These are phyloP conservation scores for Neuroterus valhalla DNA, from an alignment of 1,140 invertebrate species.

Conservation along the genomic window DNA sequence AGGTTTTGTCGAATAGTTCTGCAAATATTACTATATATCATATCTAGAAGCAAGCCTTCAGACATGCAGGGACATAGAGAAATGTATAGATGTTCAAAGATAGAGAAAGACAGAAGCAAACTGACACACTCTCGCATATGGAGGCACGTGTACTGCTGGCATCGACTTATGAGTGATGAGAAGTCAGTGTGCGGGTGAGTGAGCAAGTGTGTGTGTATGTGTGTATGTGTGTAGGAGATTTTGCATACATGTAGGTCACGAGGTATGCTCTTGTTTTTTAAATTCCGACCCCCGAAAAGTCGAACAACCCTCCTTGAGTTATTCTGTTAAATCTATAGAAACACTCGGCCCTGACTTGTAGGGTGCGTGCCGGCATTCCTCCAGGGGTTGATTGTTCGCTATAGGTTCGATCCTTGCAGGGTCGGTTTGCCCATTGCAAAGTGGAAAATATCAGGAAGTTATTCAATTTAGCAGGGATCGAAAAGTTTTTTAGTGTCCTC, in stretches of 20 bases:
- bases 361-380: slow-evolving; percentile 11
- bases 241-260: slow-evolving; percentile 11
- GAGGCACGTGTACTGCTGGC: too few relatives aligned
- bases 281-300: not conserved
- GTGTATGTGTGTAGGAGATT: not conserved
- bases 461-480: too few relatives aligned
- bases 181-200: not conserved
- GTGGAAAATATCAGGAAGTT: too few relatives aligned
- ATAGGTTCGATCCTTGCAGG: slow-evolving; percentile 6
- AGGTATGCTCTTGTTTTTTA: slow-evolving; percentile 1
- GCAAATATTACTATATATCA: not conserved
- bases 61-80: not conserved
- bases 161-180: not conserved
- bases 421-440: too few relatives aligned
- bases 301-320: slow-evolving; percentile 13
- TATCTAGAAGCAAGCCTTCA: not conserved
- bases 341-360: slow-evolving; percentile 10
- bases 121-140: too few relatives aligned
- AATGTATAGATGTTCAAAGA: not conserved
- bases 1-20: slow-evolving; percentile 25
- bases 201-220: too few relatives aligned
- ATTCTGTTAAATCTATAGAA: not conserved
- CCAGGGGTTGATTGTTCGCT: slow-evolving; percentile 22
- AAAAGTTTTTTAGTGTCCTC: too few relatives aligned
- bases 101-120: too few relatives aligned